Conservation (phyloP, 2,888 invertebrate species). For the Ptychoptera albimana region DNA sequence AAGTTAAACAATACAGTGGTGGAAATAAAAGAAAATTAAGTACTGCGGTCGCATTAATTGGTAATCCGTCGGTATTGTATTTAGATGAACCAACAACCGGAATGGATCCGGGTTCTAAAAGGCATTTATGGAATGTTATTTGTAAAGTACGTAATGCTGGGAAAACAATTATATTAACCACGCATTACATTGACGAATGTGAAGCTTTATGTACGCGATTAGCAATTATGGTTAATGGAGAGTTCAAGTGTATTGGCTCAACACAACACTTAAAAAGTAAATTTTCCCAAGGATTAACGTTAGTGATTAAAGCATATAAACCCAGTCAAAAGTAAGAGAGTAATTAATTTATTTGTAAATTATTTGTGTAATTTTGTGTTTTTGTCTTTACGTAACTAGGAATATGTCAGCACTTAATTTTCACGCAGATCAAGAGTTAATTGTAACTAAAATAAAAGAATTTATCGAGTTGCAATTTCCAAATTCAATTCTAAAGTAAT, state of each 20-base stretch:
- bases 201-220: conserved; percentile 61
- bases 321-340: neutral
- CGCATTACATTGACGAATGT: conserved; percentile 69
- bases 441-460: conserved; percentile 13
- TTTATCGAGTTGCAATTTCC: conserved; percentile 19
- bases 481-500: conserved; percentile 21
- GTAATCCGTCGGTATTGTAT: conserved; percentile 46
- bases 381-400: too few species aligned
- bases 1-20: conserved; percentile 40
- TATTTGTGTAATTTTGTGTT: conserved; percentile 16
- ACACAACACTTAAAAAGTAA: conserved; percentile 51
- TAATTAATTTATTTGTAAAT: conserved; percentile 16
- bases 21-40: conserved; percentile 55
- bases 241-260: conserved; percentile 53
- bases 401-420: too few species aligned
- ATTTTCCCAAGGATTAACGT: neutral
- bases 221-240: conserved; percentile 61
- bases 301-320: neutral
- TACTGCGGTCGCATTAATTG: conserved; percentile 52
- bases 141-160: conserved; percentile 48
- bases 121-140: conserved; percentile 64
- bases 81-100: conserved; percentile 42
- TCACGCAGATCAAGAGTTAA: too few species aligned
- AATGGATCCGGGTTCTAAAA: conserved; percentile 56
- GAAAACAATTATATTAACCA: conserved; percentile 59